phyloP scores from a whole-genome alignment of 92 coral and sea anemone genomes.

The Actinernus sp. region DNA sequence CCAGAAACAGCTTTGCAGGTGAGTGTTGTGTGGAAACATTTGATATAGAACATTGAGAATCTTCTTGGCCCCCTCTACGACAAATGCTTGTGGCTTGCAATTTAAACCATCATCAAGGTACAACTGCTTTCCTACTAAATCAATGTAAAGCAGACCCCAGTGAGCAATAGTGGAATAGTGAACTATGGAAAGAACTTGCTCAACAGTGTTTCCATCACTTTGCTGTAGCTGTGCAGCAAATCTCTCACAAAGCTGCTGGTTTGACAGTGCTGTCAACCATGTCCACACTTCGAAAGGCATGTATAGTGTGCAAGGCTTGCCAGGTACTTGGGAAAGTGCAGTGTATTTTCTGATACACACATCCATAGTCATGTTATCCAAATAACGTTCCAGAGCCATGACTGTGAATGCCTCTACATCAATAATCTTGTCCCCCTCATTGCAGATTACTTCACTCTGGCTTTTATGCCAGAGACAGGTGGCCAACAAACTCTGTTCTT shows the following conservation, averaged over 20 bases:
- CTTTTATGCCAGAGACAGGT: background rate
- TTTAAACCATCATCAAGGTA: conserved; percentile 10
- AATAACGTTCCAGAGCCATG: too few relatives aligned
- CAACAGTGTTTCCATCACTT: background rate
- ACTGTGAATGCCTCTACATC: conserved; percentile 4
- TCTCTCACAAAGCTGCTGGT: background rate
- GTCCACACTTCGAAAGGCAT: conserved; percentile 7
- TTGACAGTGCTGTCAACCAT: conserved; percentile 3
- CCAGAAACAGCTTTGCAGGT: too few relatives aligned
- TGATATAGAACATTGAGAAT: too few relatives aligned
- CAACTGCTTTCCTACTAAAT: background rate
- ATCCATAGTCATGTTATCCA: conserved; percentile 3
- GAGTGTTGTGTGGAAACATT: too few relatives aligned
- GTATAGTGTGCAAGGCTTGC: too few relatives aligned
- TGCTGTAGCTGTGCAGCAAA: background rate
- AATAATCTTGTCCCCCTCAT: background rate
- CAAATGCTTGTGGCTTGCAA: conserved; percentile 3
- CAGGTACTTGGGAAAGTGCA: background rate
- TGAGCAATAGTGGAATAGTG: conserved; percentile 7
- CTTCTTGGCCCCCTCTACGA: conserved; percentile 3
- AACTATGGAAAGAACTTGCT: background rate
- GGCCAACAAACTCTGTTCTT: background rate
- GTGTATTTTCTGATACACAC: conserved; percentile 3
- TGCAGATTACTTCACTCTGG: background rate
- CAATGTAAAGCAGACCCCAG: too few relatives aligned